Evolutionary conservation across 1,140 invertebrate species (phyloP).

Genomic region (Drosophila guanche): DNA sequence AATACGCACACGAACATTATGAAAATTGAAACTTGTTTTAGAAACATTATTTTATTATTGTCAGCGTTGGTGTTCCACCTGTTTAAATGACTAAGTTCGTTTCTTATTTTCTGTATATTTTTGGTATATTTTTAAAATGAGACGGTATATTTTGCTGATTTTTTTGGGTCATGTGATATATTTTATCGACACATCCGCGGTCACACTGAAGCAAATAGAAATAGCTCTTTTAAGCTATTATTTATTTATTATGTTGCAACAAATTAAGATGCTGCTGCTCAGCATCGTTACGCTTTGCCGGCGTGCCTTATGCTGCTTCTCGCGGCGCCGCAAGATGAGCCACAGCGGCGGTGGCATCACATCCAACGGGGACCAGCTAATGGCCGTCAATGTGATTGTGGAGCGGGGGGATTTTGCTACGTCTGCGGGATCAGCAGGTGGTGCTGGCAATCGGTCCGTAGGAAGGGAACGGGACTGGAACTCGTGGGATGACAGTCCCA

Average conservation of each 20-base stretch:
- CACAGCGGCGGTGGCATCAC: constrained; percentile 18
- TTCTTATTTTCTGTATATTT: too few relatives aligned
- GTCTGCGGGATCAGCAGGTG: background rate
- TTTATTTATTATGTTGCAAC: constrained; percentile 57
- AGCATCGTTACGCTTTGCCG: constrained; percentile 71
- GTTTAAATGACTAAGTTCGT: too few relatives aligned
- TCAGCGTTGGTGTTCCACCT: too few relatives aligned
- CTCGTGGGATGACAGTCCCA: constrained; percentile 81
- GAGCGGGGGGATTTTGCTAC: constrained; percentile 47
- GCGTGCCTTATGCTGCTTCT: constrained; percentile 80
- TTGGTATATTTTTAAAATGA: too few relatives aligned
- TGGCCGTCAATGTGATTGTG: constrained; percentile 64
- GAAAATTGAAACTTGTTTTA: too few relatives aligned
- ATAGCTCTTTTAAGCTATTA: background rate
- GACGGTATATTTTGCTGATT: too few relatives aligned
- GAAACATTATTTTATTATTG: too few relatives aligned
- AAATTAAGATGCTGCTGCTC: constrained; percentile 76
- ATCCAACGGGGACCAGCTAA: constrained; percentile 45
- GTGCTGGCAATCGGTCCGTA: background rate
- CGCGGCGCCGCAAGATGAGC: constrained; percentile 72
- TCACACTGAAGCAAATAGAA: too few relatives aligned
- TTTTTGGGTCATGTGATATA: too few relatives aligned
- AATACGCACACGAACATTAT: too few relatives aligned
- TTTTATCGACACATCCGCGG: too few relatives aligned
- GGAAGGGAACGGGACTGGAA: constrained; percentile 80